Evolutionary conservation across 2,888 invertebrate species (phyloP), one percentile per base, ranked within the genome.

Genomic region (Mythimna lalbum): DNA sequence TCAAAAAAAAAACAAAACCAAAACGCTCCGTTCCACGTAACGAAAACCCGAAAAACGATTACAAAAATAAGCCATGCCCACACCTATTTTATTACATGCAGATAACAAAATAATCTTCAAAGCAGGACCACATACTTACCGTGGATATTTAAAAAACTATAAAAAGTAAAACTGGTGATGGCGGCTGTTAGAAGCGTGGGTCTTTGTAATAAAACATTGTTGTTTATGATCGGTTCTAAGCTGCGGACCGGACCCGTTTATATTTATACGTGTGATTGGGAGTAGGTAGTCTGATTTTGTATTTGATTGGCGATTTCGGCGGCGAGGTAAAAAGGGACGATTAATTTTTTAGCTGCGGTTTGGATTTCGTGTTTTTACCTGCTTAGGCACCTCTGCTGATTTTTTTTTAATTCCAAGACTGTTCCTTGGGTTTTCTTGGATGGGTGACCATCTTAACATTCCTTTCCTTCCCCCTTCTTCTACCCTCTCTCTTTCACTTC

Each of bases 31-130:
- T 82, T 84, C 83, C 85, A 82, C 83, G 85, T 82, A 84, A 63
- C 75, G 73, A 78, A 75, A 73, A 63, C 36, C 69, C 71, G 78
- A 72, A 80, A 81, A 73, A 78, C 78, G 81, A 80, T 81, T 81
- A 84, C 72, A 85, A 84, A 88, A 86, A 84, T 87, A 87, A 84
- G 86, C 69, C 63, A 81, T 72, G 78, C 88, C 88, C 89, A 88
- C 87, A 87, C 92, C 92, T 92, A 91, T 92, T 93, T 94, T 94
- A 93, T 93, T 90, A 90, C 91, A 83, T 83, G 83, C 87, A 89
- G 94, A 94, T 94, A 94, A 94, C 94, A 91, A 93, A 93, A 92
- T 94, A 93, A 94, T 94, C 94, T 92, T 90, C 90, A 90, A 92
- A 91, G 78, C 85, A 84, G 69, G 55, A 84, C 84, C 85, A 81